phyloP scores from a whole-genome alignment of 2,888 invertebrate species.

The Unio pictorum region DNA sequence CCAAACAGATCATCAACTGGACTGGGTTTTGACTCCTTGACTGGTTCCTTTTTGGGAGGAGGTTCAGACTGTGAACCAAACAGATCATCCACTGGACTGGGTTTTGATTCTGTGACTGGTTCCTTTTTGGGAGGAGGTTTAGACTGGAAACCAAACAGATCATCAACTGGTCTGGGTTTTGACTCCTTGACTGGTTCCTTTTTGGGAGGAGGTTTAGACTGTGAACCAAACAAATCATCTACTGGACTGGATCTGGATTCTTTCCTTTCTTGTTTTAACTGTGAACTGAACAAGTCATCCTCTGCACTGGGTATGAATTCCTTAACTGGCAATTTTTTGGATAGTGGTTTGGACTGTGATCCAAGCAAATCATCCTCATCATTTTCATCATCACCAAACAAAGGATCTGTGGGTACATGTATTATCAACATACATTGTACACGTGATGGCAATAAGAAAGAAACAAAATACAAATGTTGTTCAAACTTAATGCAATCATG shows the following conservation, averaged over 20 bases:
- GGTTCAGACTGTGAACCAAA: conserved; percentile 3
- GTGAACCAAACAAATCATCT: conserved; percentile 33
- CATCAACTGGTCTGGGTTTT: conserved; percentile 5
- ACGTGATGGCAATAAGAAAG: too few species aligned
- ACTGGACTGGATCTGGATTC: conserved; percentile 8
- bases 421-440: too few species aligned
- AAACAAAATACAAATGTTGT: too few species aligned
- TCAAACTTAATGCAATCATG: too few species aligned
- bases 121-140: not conserved
- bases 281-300: conserved; percentile 30
- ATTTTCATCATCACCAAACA: conserved; percentile 23
- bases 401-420: conserved; percentile 11
- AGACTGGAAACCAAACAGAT: conserved; percentile 9
- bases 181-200: not conserved
- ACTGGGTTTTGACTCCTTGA: not conserved
- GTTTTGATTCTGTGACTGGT: not conserved
- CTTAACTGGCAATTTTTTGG: conserved; percentile 5
- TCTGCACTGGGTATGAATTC: conserved; percentile 8
- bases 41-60: not conserved
- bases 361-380: conserved; percentile 26
- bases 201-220: conserved; percentile 10
- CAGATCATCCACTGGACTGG: too few species aligned
- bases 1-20: not conserved
- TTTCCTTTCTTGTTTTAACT: conserved; percentile 5
- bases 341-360: conserved; percentile 1